These are phyloP conservation scores for Melanerpes formicivorus DNA, from an alignment of 2,113 vertebrate genomes.

Conservation along the genomic window DNA sequence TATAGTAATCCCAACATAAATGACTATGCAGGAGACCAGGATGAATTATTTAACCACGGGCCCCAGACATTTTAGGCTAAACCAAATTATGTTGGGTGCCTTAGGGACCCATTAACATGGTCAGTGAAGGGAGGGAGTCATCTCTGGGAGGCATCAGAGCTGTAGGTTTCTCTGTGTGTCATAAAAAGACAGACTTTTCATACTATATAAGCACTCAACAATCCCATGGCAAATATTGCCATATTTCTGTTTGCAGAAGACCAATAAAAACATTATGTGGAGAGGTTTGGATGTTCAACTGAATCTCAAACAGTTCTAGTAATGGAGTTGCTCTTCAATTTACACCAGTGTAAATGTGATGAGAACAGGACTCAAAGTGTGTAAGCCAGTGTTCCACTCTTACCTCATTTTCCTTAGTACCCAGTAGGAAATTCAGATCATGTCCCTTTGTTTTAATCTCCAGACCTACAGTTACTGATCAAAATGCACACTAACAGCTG, in stretches of 20 bases:
- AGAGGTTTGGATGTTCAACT: background rate
- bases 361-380: background rate
- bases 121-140: background rate
- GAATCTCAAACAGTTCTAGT: background rate
- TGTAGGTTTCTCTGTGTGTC: background rate
- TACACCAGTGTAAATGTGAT: background rate
- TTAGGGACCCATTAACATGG: rapidly evolving
- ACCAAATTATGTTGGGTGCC: background rate
- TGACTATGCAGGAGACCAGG: background rate
- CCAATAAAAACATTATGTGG: background rate
- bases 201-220: background rate
- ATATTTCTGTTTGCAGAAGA: background rate
- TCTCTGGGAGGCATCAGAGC: background rate
- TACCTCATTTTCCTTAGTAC: background rate
- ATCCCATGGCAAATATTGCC: background rate
- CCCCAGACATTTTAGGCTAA: background rate
- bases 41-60: background rate
- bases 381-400: background rate
- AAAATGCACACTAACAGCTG: background rate
- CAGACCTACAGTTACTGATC: background rate
- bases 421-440: background rate
- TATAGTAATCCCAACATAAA: background rate
- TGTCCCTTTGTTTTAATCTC: background rate
- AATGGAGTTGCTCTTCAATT: background rate
- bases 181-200: background rate